Base-by-base conservation (phyloP, 2,888 invertebrate genomes). In the Leucania comma region DNA sequence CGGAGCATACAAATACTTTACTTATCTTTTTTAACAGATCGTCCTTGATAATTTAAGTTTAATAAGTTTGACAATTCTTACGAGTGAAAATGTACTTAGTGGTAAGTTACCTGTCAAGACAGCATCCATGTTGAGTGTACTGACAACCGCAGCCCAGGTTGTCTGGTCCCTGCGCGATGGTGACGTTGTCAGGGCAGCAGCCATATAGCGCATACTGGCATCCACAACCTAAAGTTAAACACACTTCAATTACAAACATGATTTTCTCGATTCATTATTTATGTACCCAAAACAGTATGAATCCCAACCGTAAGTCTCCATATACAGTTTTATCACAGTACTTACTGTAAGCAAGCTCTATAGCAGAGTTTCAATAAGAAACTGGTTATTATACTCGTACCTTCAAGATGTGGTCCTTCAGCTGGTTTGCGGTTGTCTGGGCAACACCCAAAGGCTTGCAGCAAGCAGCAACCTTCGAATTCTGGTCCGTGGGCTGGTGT, bases 401-500 rank as follows among this genome's bases (percentile, higher is more conserved):
- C 97, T 94, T 98, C 97, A 46, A 96, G 93, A 87, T 97, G 96
- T 0, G 98, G 97, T 75, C 99, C 99, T 76, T 97, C 96, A 6
- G 99, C 99, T 2, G 98, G 96, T 56, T 97, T 97, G 85, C 98
- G 97, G 88, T 98, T 98, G 89, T 99, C 99, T 0, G 98, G 98
- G 86, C 99, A 99, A 92, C 99, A 99, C n/a, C 99, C 98, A 89
- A 96, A 98, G 4, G 96, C 93, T 3, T 97, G 95, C 38, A 96
- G 96, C 60, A 98, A 92, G 86, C 98, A 98, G 89, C 98, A 98
- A 0, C 99, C 99, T 91, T 98, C 98, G 57, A 96, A 94, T 82
- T 97, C 97, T 0, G 97, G 97, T 3, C 99, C 99, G 87, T 98
- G 98, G 2, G 99, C 98, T 0, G 98, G 97, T 0, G 98, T 98